phyloP scores from a whole-genome alignment of 1,140 invertebrate genomes.

The Drosophila ananassae region DNA sequence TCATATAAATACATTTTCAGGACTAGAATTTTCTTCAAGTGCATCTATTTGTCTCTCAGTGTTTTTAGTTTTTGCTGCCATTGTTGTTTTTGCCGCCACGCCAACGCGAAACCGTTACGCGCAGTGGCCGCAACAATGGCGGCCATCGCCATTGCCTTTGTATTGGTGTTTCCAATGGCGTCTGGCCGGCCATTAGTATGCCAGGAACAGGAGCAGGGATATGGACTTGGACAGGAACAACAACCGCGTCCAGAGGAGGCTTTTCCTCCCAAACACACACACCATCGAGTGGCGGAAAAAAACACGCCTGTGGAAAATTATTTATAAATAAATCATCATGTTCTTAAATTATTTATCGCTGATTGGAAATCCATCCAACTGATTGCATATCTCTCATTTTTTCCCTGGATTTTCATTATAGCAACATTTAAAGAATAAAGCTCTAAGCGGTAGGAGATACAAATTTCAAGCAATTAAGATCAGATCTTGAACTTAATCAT shows the following conservation, averaged over 20 bases:
- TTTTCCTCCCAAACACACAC: no score
- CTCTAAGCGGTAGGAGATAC: not conserved
- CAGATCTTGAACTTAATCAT: not conserved
- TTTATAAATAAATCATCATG: slow-evolving; percentile 43
- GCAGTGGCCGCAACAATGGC: slow-evolving; percentile 47
- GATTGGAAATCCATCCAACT: slow-evolving; percentile 37
- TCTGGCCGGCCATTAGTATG: slow-evolving; percentile 69
- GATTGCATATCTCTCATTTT: slow-evolving; percentile 15
- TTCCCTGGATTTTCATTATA: not conserved
- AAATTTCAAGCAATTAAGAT: not conserved
- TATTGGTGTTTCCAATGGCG: slow-evolving; percentile 65
- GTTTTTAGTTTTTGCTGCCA: slow-evolving; percentile 7
- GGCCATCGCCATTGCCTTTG: slow-evolving; percentile 35
- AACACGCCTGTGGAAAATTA: slow-evolving; percentile 40
- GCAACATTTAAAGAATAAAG: not conserved
- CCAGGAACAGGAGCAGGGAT: slow-evolving; percentile 3
- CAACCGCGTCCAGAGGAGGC: slow-evolving; percentile 4
- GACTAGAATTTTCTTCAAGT: not conserved
- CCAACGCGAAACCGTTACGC: slow-evolving; percentile 40
- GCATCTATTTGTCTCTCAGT: slow-evolving; percentile 11
- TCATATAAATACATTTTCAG: not conserved
- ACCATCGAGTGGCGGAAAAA: slow-evolving; percentile 12
- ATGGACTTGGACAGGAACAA: not conserved
- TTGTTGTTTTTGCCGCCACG: slow-evolving; percentile 46
- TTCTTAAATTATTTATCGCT: slow-evolving; percentile 39